These are phyloP conservation scores for Bugula neritina DNA, from an alignment of 2,888 invertebrate species.

Conservation along the genomic window DNA sequence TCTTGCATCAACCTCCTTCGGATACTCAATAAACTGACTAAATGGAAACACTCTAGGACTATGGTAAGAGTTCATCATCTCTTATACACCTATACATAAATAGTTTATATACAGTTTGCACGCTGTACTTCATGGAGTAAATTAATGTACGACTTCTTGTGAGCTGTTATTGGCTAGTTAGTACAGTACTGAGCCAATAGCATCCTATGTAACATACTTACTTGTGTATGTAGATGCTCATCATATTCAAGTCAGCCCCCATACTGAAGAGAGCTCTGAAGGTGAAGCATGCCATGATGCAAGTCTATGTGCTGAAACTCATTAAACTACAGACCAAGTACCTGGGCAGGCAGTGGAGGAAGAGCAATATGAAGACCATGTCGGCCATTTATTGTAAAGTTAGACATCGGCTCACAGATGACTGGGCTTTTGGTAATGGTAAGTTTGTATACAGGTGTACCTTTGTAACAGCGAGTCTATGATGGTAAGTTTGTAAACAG, in stretches of 20 bases:
- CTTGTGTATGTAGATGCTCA: slow-evolving; percentile 69
- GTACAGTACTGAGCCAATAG: too few species aligned
- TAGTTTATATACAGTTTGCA: too few species aligned
- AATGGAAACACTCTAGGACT: slow-evolving; percentile 95
- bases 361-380: slow-evolving; percentile 98
- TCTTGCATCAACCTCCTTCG: slow-evolving; percentile 92
- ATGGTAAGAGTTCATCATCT: slow-evolving; percentile 48
- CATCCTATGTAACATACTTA: too few species aligned
- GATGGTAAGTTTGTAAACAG: too few species aligned
- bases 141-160: too few species aligned
- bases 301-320: slow-evolving; percentile 92
- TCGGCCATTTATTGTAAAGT: slow-evolving; percentile 95
- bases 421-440: slow-evolving; percentile 99
- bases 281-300: slow-evolving; percentile 79
- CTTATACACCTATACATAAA: too few species aligned
- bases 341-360: slow-evolving; percentile 96
- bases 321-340: slow-evolving; percentile 99
- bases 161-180: too few species aligned
- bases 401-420: slow-evolving; percentile 90
- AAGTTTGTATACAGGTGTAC: too few species aligned
- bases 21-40: slow-evolving; percentile 94
- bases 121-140: too few species aligned
- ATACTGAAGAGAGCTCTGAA: slow-evolving; percentile 92
- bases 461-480: too few species aligned
- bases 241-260: slow-evolving; percentile 98